Base-by-base conservation (phyloP, 2,797 vertebrate genomes). In the Hoplostethus atlanticus region DNA sequence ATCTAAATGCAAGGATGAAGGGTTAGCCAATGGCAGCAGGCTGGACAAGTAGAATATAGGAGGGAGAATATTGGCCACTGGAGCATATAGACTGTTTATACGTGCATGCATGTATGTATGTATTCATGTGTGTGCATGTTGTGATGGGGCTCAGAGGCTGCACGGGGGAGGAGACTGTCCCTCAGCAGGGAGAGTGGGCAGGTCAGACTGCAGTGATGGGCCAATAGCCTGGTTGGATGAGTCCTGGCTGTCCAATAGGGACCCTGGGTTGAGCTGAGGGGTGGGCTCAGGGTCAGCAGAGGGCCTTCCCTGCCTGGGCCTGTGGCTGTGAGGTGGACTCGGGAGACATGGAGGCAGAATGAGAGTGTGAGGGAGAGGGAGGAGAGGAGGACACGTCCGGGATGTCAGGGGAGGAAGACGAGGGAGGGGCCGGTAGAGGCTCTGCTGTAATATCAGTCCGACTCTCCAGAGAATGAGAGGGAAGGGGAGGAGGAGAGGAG, bases 121-220 rank as follows among this genome's bases (percentile, higher is more conserved):
- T 38, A 38, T 31, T 53, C 34, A 9, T 17, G 11, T 17, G 50
- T 6, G n/a, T 52, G 61, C 46, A 68, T 66, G 76, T 74, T 40
- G 36, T 0, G 1, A 51, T 47, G 67, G 44, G 75, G 77, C 56
- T 91, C 81, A 86, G 68, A 77, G 83, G 80, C 61, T 62, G 80
- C 44, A 48, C 28, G 59, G 58, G 72, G 57, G 44, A 64, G 77
- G 25, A 31, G 64, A 52, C 56, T 42, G 61, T 71, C 81, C 56
- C 47, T 76, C 76, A 64, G 71, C 64, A 4, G 13, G 15, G 21
- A 57, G 38, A 34, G n/a, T 28, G 50, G 31, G 70, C 46, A 34
- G 65, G 44, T 75, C 73, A 28, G 59, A 47, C 47, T 60, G 79
- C 44, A 67, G 79, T 15, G 76, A 64, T 6, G 36, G 36, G 69